A percentile compares a stretch with the other conserved stretches of the same genome.
phyloP scores from a whole-genome alignment of 1,140 invertebrate genomes.

The Fopius arisanus region DNA sequence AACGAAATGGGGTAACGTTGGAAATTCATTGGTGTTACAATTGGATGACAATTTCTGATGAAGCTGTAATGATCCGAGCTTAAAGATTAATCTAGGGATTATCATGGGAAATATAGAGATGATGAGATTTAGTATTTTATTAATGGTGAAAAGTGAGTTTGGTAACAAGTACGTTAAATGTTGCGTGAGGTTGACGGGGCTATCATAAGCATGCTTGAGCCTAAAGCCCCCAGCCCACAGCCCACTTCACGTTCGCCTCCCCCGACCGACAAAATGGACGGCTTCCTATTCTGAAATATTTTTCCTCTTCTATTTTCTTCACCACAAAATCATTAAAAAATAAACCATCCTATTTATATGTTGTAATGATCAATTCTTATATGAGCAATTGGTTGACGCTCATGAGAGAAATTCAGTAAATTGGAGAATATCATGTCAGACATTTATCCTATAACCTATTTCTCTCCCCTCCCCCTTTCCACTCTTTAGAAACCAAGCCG shows the following conservation, averaged over 20 bases:
- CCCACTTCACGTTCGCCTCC: conserved; percentile 66
- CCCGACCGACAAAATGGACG: conserved; percentile 68
- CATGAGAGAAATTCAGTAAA: background rate
- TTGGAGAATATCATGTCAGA: background rate
- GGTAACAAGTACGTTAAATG: conserved; percentile 20
- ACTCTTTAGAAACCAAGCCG: conserved; percentile 43
- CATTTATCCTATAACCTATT: conserved; percentile 52
- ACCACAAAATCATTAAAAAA: conserved; percentile 47
- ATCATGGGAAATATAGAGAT: too few relatives aligned
- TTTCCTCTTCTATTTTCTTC: too few relatives aligned
- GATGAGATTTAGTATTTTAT: background rate
- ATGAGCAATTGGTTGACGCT: background rate
- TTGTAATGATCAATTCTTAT: background rate
- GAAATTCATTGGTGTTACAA: conserved; percentile 54
- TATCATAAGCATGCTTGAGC: conserved; percentile 64
- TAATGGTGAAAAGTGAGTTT: background rate
- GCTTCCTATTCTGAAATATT: conserved; percentile 59
- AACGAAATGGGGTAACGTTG: conserved; percentile 64
- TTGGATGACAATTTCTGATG: conserved; percentile 47
- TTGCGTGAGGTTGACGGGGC: conserved; percentile 55
- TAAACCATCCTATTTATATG: conserved; percentile 42
- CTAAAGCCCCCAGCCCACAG: too few relatives aligned
- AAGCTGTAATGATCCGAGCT: conserved; percentile 26
- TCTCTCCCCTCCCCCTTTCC: conserved; percentile 26
- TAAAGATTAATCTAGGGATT: background rate